Evolutionary conservation across 1,140 invertebrate species (phyloP).

Genomic region (Pseudachorutes palmiensis): DNA sequence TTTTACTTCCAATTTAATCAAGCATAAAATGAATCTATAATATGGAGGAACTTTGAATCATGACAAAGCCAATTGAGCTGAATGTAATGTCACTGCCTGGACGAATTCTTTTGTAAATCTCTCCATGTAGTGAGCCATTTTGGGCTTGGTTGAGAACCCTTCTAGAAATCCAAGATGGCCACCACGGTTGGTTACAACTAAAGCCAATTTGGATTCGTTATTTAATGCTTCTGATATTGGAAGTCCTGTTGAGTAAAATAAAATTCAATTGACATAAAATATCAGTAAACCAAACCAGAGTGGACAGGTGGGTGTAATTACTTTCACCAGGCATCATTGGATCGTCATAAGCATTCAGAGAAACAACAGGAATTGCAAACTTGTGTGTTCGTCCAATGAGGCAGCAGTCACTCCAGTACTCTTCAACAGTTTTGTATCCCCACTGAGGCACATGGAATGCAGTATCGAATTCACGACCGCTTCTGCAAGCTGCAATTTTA

Average conservation of each 20-base stretch:
- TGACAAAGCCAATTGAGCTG: neutral
- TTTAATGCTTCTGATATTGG: conserved; percentile 22
- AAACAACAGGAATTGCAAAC: conserved; percentile 26
- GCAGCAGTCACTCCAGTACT: conserved; percentile 20
- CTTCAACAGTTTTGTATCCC: conserved; percentile 16
- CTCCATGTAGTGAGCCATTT: conserved; percentile 32
- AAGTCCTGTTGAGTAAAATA: conserved; percentile 17
- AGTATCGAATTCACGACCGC: conserved; percentile 10
- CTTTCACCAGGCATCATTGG: conserved; percentile 25
- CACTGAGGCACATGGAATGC: conserved; percentile 11
- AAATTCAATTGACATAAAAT: neutral
- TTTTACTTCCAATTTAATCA: too few species aligned
- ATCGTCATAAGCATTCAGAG: conserved; percentile 23
- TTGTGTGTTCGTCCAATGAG: conserved; percentile 9
- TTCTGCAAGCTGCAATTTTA: conserved; percentile 12
- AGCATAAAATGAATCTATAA: too few species aligned
- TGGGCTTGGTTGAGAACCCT: conserved; percentile 15
- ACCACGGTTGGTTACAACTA: conserved; percentile 31
- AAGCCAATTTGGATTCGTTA: conserved; percentile 25
- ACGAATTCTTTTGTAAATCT: conserved; percentile 19
- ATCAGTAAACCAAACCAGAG: neutral
- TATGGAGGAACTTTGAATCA: too few species aligned
- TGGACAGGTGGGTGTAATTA: neutral
- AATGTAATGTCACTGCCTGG: conserved; percentile 4
- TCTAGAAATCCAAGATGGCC: conserved; percentile 36